Conservation (phyloP, 2,888 invertebrate genomes). For the Heliconius cydno region DNA sequence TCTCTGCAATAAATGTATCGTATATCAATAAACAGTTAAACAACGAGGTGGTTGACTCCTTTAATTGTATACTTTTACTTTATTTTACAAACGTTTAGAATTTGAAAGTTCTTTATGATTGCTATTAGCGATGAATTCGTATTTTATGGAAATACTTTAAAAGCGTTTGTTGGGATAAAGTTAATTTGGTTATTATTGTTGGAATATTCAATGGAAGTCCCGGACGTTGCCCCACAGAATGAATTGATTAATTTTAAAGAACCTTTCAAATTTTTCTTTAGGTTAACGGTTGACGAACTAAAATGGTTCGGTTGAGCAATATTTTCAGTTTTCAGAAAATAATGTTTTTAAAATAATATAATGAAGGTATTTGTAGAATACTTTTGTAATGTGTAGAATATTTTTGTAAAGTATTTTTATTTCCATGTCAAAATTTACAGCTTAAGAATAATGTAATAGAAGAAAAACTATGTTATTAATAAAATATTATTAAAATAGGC, state of each 20-base stretch:
- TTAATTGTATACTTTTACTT: constrained; percentile 10
- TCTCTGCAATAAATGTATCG: not conserved
- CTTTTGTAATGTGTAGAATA: not conserved
- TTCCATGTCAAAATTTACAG: not conserved
- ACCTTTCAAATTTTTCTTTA: constrained; percentile 24
- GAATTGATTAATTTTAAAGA: constrained; percentile 30
- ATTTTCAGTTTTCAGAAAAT: constrained; percentile 17
- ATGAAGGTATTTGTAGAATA: not conserved
- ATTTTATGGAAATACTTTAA: constrained; percentile 34
- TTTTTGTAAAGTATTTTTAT: not conserved
- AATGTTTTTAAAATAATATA: not conserved
- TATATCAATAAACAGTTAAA: constrained; percentile 7
- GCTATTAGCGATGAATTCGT: constrained; percentile 33
- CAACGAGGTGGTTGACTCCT: constrained; percentile 21
- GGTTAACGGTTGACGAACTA: constrained; percentile 9
- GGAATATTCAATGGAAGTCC: constrained; percentile 17
- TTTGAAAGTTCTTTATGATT: constrained; percentile 32
- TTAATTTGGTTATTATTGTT: constrained; percentile 32
- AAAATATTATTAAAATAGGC: too few species aligned
- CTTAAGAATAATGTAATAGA: not conserved
- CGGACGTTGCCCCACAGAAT: constrained; percentile 25
- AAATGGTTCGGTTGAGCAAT: constrained; percentile 24
- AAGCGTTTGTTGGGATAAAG: constrained; percentile 25
- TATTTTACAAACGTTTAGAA: constrained; percentile 28
- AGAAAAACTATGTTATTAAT: too few species aligned